These are phyloP conservation scores for Cyclophora albipunctata DNA, from an alignment of 2,888 invertebrate species.

Conservation along the genomic window DNA sequence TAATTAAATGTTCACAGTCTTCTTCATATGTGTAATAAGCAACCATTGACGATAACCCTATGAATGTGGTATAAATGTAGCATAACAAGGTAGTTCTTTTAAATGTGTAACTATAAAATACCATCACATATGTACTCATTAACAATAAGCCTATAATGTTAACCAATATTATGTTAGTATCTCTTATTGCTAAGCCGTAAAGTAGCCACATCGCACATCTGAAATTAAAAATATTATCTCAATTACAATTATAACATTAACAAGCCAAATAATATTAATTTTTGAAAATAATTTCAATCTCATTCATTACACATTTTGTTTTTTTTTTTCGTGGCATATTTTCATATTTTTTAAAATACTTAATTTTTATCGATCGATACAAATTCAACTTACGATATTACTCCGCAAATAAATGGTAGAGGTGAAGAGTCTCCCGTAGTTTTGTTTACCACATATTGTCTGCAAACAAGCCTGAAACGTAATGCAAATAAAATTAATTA, in stretches of 20 bases:
- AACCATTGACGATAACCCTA: slow-evolving; percentile 44
- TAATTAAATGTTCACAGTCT: slow-evolving; percentile 68
- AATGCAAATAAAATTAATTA: not conserved
- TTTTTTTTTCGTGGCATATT: too few relatives aligned
- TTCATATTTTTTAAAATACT: too few relatives aligned
- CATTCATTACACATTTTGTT: too few relatives aligned
- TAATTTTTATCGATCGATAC: too few relatives aligned
- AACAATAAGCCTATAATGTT: slow-evolving; percentile 83
- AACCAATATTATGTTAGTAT: slow-evolving; percentile 82
- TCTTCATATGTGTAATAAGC: slow-evolving; percentile 76
- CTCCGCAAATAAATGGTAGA: slow-evolving; percentile 85
- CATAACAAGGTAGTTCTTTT: slow-evolving; percentile 78
- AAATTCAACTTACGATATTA: slow-evolving; percentile 78
- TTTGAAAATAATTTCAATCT: not conserved
- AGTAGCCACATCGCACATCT: slow-evolving; percentile 87
- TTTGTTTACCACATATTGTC: slow-evolving; percentile 82
- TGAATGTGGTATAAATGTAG: slow-evolving; percentile 64
- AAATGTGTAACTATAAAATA: slow-evolving; percentile 83
- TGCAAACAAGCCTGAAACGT: slow-evolving; percentile 82
- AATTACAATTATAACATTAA: not conserved
- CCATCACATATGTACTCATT: slow-evolving; percentile 80
- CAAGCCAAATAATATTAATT: not conserved
- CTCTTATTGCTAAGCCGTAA: slow-evolving; percentile 84
- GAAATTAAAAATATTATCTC: slow-evolving; percentile 32
- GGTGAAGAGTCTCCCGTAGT: slow-evolving; percentile 85